Percentiles rank a stretch among this genome's conserved stretches.
These are phyloP conservation scores for Brassicogethes aeneus DNA, from an alignment of 2,888 invertebrate genomes.

Conservation along the genomic window DNA sequence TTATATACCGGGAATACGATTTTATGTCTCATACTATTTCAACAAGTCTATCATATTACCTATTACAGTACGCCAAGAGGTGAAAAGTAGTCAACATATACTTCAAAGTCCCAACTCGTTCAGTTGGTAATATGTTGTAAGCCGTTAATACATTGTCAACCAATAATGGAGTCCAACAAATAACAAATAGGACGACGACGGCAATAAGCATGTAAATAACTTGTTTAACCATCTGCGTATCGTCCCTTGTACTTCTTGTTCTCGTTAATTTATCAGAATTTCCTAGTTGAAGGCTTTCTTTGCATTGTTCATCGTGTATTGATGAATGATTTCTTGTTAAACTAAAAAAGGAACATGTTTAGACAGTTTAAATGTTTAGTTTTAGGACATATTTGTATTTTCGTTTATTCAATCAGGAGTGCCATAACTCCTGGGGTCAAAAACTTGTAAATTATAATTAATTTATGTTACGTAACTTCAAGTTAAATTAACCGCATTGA, in stretches of 20 bases:
- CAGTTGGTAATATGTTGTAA: constrained; percentile 45
- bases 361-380: too few relatives aligned
- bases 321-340: constrained; percentile 17
- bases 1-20: too few relatives aligned
- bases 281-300: constrained; percentile 11
- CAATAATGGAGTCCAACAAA: constrained; percentile 61
- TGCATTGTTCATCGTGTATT: constrained; percentile 10
- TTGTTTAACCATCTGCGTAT: constrained; percentile 40
- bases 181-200: constrained; percentile 56
- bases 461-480: too few relatives aligned
- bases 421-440: too few relatives aligned
- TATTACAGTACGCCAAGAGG: constrained; percentile 60
- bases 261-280: constrained; percentile 10
- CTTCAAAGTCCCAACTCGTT: constrained; percentile 46
- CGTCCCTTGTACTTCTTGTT: constrained; percentile 20
- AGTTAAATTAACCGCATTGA: too few relatives aligned
- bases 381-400: too few relatives aligned
- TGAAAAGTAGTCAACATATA: constrained; percentile 54
- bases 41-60: too few relatives aligned
- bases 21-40: too few relatives aligned
- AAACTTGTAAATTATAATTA: too few relatives aligned
- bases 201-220: constrained; percentile 67
- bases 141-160: constrained; percentile 57
- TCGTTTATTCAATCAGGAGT: too few relatives aligned
- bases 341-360: constrained; percentile 14